Evolutionary conservation across 2,113 vertebrate species (phyloP), one percentile per base, ranked within the genome.

Genomic region (Abramis brama): DNA sequence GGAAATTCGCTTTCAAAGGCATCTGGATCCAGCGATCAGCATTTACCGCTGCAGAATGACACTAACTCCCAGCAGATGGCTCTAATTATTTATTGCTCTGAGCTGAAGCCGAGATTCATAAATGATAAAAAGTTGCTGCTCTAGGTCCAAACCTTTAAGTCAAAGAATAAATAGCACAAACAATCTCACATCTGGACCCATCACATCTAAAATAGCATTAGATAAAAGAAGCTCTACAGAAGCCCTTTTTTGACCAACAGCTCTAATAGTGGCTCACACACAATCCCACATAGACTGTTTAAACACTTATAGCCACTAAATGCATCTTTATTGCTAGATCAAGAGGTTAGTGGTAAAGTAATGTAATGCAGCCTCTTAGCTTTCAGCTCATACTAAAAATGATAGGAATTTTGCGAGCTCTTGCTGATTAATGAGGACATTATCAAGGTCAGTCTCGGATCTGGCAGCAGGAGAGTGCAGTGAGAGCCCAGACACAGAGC

Each of bases 21-120:
- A 71, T 83, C 82, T 73, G 82, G 82, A 83, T 73, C 66, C 47
- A 83, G 68, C 50, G 50, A 83, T 73, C 66, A 39, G 82, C 47
- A 43, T 83, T 73, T 73, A 83, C 47, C 23, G 12, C 64, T 73
- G 64, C 47, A 71, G 82, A 83, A 71, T 83, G 68, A 83, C 82
- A 73, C 47, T 59, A 83, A 73, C 47, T 83, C 68, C 82, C 68
- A 39, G 50, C 66, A 83, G 82, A 71, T 83, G 66, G 80, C 68
- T 83, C 82, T 74, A 83, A 83, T 83, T 83, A 83, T 73, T 83
- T 83, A 83, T 73, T 43, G 50, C 82, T 83, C 68, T 68, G 30
- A 83, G 82, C 82, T 55, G 30, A 55, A 73, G 64, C 50, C 4
- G 82, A 43, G 30, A 83, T 83, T 73, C 50, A 73, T 83, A 73